Evolutionary conservation across 2,113 vertebrate genomes (phyloP).

Genomic region (Picathartes gymnocephalus): DNA sequence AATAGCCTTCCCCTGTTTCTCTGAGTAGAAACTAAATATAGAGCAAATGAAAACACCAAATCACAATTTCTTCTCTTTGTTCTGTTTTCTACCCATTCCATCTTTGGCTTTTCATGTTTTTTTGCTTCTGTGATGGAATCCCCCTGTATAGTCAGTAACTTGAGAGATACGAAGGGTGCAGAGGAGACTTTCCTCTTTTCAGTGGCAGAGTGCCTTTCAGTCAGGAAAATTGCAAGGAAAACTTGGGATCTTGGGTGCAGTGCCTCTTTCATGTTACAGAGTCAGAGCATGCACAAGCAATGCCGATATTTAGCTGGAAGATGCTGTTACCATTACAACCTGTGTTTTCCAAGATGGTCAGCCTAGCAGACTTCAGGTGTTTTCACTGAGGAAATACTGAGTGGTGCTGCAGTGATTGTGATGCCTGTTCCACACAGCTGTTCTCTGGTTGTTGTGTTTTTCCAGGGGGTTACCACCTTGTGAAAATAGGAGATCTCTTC

Average conservation of each 20-base stretch:
- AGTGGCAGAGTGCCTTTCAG: background rate
- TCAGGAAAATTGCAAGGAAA: background rate
- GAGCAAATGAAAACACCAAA: background rate
- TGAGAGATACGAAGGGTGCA: background rate
- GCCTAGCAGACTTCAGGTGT: background rate
- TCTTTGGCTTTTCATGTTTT: background rate
- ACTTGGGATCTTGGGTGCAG: background rate
- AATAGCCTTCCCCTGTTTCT: background rate
- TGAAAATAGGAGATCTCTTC: conserved; percentile 96
- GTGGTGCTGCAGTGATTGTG: background rate
- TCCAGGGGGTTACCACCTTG: conserved; percentile 93
- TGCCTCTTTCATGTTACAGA: rapidly evolving
- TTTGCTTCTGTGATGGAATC: background rate
- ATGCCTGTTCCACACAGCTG: background rate
- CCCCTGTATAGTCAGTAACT: background rate
- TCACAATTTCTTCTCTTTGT: background rate
- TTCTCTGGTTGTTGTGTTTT: background rate
- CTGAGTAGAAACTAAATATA: background rate
- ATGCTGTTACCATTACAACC: background rate
- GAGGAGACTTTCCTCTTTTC: background rate
- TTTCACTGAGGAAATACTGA: background rate
- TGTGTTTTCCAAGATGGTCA: background rate
- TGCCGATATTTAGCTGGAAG: background rate
- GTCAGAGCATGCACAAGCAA: background rate
- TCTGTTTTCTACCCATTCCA: background rate